phyloP scores from a whole-genome alignment of 1,140 invertebrate genomes.

The Saccostrea cuccullata region DNA sequence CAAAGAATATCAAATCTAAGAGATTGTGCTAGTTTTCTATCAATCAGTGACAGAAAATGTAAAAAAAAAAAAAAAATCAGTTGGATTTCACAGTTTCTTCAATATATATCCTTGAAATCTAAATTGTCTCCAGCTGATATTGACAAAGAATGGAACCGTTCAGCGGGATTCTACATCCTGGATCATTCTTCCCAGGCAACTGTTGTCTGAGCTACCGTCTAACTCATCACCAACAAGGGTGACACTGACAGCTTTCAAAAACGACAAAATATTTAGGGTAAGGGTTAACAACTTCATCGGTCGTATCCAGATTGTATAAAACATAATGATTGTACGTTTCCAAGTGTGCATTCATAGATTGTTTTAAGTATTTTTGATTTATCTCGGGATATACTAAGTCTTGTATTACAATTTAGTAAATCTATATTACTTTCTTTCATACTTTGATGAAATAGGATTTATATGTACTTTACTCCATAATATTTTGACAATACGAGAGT shows the following conservation, averaged over 20 bases:
- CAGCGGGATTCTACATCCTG: neutral
- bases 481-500: no score
- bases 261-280: slow-evolving; percentile 32
- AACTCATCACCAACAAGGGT: neutral
- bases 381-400: no score
- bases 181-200: neutral
- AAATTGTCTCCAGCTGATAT: neutral
- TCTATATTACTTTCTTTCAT: no score
- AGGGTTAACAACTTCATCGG: neutral
- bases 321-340: no score
- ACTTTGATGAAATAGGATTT: no score
- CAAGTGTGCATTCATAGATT: no score
- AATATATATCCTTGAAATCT: neutral
- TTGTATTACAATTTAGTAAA: no score
- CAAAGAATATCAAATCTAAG: no score
- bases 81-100: neutral
- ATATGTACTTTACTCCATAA: no score
- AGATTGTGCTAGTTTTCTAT: neutral
- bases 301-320: no score
- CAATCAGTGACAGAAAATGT: neutral
- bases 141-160: slow-evolving; percentile 3
- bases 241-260: slow-evolving; percentile 30
- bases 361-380: no score
- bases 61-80: neutral
- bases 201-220: neutral